Evolutionary conservation across 2,797 vertebrate species (phyloP), one percentile per base, ranked within the genome.

Genomic region (Decapterus maruadsi): DNA sequence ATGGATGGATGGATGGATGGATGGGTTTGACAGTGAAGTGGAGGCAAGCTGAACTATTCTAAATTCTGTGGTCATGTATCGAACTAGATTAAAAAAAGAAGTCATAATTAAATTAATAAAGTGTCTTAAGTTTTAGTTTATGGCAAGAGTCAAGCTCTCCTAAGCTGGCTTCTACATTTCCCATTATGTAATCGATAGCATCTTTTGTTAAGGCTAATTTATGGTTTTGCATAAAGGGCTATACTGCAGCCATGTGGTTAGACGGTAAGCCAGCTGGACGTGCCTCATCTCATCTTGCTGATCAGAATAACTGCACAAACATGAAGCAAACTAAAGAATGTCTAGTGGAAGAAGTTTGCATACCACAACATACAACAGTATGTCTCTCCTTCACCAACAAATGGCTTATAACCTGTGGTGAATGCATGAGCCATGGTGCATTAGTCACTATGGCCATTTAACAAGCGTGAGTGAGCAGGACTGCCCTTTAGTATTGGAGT

Each of bases 1-100:
- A 71, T 75, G 66, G 75, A 78, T 68, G 78, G 53, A 46, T 29
- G 19, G 45, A 77, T 69, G 12, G 56, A 62, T 61, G 34, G 45
- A 77, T 69, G 36, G 19, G 64, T 78, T 1, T 68, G 76, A 72
- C 59, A 76, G 46, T 19, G 11, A 17, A 42, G 42, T 42, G 12
- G n/a, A n/a, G 46, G 42, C 38, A 53, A 72, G 51, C 59, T 36
- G 8, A 29, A 46, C 38, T 17, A 53, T 56, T 55, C 11, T 43
- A 54, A 65, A 57, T 13, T 1, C 26, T 56, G 31, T 46, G 56
- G 40, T 63, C 51, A 58, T 50, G 16, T 36, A 13, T 20, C 5
- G 3, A 50, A 22, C 38, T n/a, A 2, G 2, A 46, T 62, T 63
- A 54, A 5, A 45, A 20, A 11, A 50, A 22, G n/a, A 54, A 0